A percentile compares a stretch with the other conserved stretches of the same genome.
Evolutionary conservation across 2,888 invertebrate genomes (phyloP).

Genomic region (Carterocephalus palaemon): DNA sequence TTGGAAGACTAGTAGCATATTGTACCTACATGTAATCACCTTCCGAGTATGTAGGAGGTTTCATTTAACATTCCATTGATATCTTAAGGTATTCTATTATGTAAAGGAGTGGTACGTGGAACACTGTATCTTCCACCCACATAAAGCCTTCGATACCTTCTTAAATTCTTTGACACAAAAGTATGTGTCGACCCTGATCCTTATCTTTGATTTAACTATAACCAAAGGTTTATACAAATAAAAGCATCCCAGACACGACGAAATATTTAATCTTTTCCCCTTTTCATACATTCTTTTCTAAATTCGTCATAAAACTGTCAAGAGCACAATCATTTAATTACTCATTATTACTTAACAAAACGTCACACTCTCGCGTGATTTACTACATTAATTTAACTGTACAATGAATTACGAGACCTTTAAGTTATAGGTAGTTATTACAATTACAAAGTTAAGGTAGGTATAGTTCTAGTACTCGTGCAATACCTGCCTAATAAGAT

Average conservation of each 20-base stretch:
- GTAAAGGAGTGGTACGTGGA: too few species aligned
- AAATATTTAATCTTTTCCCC: constrained; percentile 76
- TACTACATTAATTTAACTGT: constrained; percentile 77
- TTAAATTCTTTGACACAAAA: too few species aligned
- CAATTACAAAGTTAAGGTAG: constrained; percentile 61
- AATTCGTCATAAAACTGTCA: constrained; percentile 78
- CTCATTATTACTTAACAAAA: constrained; percentile 75
- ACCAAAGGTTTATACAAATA: constrained; percentile 12
- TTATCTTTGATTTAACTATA: too few species aligned
- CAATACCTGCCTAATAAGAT: constrained; percentile 60
- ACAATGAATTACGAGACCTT: constrained; percentile 77
- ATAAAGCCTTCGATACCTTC: too few species aligned
- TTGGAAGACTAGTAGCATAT: too few species aligned
- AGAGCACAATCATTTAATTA: constrained; percentile 77
- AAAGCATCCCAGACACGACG: constrained; percentile 67
- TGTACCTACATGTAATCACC: too few species aligned
- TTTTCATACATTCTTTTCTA: constrained; percentile 77
- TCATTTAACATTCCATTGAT: too few species aligned
- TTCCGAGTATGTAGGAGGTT: too few species aligned
- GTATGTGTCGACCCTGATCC: too few species aligned
- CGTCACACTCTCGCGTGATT: constrained; percentile 73
- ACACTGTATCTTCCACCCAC: too few species aligned
- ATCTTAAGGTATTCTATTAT: too few species aligned
- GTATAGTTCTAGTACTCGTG: constrained; percentile 57
- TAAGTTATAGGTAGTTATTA: constrained; percentile 55